Percentiles rank a stretch among this genome's conserved stretches.
Evolutionary conservation across 2,888 invertebrate species (phyloP).

Genomic region (Rotaria macrura): DNA sequence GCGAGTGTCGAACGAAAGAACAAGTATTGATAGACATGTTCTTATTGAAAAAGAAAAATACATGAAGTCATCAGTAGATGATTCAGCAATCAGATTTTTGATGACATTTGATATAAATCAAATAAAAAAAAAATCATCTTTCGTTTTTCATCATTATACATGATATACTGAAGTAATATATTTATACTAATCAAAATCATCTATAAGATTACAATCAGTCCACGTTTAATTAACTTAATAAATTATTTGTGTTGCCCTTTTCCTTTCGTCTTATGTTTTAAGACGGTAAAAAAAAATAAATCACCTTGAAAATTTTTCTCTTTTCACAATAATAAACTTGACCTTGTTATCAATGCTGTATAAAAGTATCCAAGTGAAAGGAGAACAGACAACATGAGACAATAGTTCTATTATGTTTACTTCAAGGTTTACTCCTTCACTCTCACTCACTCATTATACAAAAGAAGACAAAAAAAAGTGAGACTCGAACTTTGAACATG

Average conservation of each 20-base stretch:
- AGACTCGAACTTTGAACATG: background rate
- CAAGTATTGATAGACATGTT: no score
- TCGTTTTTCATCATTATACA: no score
- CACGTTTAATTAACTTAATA: background rate
- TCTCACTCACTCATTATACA: background rate
- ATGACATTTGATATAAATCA: no score
- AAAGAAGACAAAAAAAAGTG: background rate
- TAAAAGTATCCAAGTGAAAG: background rate
- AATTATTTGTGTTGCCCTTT: background rate
- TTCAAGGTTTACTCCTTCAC: slow-evolving; percentile 1
- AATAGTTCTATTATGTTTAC: background rate
- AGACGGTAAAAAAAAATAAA: background rate
- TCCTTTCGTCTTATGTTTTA: no score
- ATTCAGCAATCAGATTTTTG: no score
- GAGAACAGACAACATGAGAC: background rate
- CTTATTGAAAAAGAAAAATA: no score
- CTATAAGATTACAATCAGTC: no score
- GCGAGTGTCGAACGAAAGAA: no score
- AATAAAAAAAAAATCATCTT: no score
- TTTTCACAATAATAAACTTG: slow-evolving; percentile 1
- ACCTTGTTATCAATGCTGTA: background rate
- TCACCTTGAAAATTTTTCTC: background rate
- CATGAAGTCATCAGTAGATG: no score
- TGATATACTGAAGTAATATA: no score
- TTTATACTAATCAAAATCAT: no score